These are phyloP conservation scores for Cetonia aurata DNA, from an alignment of 2,888 invertebrate genomes.

Conservation along the genomic window DNA sequence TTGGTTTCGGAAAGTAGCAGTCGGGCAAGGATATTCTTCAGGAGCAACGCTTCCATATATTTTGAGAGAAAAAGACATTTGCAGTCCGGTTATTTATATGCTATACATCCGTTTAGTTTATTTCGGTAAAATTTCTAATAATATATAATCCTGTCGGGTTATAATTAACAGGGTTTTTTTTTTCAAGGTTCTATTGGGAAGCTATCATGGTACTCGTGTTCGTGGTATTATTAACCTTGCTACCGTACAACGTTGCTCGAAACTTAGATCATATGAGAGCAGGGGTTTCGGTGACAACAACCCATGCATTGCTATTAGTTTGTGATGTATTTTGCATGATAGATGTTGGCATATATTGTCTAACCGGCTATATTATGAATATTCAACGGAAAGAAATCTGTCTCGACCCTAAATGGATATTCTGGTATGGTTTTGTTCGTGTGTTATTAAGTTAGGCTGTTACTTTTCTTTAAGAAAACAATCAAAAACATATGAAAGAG, in stretches of 20 bases:
- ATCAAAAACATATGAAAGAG: too few species aligned
- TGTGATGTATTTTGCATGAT: neutral
- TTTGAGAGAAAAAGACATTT: constrained; percentile 18
- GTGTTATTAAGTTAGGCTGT: too few species aligned
- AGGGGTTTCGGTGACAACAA: neutral
- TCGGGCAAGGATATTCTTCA: constrained; percentile 20
- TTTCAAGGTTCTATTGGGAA: constrained; percentile 35
- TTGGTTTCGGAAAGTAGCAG: constrained; percentile 1
- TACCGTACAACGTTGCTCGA: constrained; percentile 15
- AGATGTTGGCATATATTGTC: neutral
- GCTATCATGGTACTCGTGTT: constrained; percentile 6
- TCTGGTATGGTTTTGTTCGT: neutral
- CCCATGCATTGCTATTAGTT: neutral
- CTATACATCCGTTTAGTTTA: constrained; percentile 30
- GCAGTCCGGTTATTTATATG: constrained; percentile 3
- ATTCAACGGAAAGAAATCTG: neutral
- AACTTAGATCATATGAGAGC: neutral
- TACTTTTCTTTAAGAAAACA: too few species aligned
- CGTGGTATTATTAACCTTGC: neutral
- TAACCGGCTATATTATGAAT: neutral
- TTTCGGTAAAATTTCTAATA: constrained; percentile 21
- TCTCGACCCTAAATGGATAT: neutral
- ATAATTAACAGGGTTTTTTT: too few species aligned
- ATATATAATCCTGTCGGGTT: neutral
- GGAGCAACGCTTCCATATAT: constrained; percentile 17